Evolutionary conservation across 2,113 vertebrate species (phyloP).

Genomic region (Syngnathus typhle): DNA sequence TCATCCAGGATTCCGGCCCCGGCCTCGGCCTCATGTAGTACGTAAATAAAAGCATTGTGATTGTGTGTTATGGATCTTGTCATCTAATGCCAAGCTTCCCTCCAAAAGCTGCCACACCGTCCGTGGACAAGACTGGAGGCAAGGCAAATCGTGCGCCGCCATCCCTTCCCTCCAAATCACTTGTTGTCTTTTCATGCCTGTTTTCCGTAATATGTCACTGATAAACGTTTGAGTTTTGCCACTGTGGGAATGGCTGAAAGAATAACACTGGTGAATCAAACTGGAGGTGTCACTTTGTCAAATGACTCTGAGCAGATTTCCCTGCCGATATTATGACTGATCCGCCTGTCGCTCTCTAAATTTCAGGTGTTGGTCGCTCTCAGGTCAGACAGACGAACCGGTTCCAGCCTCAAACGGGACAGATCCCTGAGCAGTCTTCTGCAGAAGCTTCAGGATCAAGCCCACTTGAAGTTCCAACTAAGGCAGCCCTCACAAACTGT

Average conservation of each 20-base stretch:
- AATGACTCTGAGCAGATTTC: background rate
- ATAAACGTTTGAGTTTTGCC: too few relatives aligned
- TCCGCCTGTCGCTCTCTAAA: background rate
- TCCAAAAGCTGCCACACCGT: constrained; percentile 51
- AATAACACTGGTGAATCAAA: too few relatives aligned
- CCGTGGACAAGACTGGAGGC: constrained; percentile 39
- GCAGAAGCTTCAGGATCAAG: constrained; percentile 1
- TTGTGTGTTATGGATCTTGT: background rate
- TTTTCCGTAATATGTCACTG: too few relatives aligned
- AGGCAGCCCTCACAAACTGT: constrained; percentile 31
- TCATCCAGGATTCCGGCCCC: constrained; percentile 65
- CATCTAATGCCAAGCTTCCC: constrained; percentile 28
- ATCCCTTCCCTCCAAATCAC: constrained; percentile 5
- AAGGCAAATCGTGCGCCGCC: constrained; percentile 28
- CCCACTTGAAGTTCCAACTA: constrained; percentile 15
- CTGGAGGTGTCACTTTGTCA: background rate
- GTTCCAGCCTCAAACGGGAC: constrained; percentile 41
- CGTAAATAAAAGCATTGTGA: constrained; percentile 28
- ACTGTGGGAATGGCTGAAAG: too few relatives aligned
- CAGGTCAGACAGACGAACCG: constrained; percentile 55
- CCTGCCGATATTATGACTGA: background rate
- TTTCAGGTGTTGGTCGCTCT: constrained; percentile 51
- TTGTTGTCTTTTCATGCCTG: constrained; percentile 5
- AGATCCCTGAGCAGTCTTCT: background rate
- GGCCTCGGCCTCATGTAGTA: constrained; percentile 59